Evolutionary conservation across 92 coral and sea anemone species (phyloP).

Genomic region (Umimayanthus chanpuru): DNA sequence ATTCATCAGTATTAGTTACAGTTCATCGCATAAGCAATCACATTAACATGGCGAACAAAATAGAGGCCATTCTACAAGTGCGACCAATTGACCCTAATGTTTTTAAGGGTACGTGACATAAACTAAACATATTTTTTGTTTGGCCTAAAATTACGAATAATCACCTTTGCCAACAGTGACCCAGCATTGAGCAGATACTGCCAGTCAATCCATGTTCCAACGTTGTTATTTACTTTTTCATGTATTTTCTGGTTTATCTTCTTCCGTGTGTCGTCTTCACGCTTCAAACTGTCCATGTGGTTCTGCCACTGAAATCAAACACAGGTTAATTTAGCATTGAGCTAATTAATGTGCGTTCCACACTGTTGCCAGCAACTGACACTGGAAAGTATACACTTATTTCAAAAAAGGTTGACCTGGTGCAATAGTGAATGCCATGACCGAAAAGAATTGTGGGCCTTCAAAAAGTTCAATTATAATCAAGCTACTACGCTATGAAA

Average conservation of each 20-base stretch:
- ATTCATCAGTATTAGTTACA: background rate
- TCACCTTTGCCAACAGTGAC: constrained; percentile 85
- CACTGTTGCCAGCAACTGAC: background rate
- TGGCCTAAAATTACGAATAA: background rate
- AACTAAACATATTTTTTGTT: too few relatives aligned
- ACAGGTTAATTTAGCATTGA: background rate
- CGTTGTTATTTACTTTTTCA: constrained; percentile 95
- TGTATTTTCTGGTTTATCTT: constrained; percentile 96
- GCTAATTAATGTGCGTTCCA: too few relatives aligned
- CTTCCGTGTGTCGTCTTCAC: constrained; percentile 84
- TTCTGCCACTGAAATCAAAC: constrained; percentile 82
- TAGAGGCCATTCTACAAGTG: too few relatives aligned
- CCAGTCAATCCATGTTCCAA: constrained; percentile 99
- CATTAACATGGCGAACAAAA: too few relatives aligned
- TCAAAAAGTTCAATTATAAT: too few relatives aligned
- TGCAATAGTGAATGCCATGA: too few relatives aligned
- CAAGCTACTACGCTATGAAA: too few relatives aligned
- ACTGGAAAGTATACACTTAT: background rate
- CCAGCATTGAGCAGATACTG: constrained; percentile 91
- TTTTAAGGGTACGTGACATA: too few relatives aligned
- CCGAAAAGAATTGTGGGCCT: too few relatives aligned
- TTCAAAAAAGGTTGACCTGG: too few relatives aligned
- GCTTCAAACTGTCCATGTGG: constrained; percentile 90
- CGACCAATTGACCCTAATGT: too few relatives aligned
- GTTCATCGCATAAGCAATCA: too few relatives aligned